These are phyloP conservation scores for Scaptomyza caliginosa DNA, from an alignment of 2,888 invertebrate genomes.

Conservation along the genomic window DNA sequence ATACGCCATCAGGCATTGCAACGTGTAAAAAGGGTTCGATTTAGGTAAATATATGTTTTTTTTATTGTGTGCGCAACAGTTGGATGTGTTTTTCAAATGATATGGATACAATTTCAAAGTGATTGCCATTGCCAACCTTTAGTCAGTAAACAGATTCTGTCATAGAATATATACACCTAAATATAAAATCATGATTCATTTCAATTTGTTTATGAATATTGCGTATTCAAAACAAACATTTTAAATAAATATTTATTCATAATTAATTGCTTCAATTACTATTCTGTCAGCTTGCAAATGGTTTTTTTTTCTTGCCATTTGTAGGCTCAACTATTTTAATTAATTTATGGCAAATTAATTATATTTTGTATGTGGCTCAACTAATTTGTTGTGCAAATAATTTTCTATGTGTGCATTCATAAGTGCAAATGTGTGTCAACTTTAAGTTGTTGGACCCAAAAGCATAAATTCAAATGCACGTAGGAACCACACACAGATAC, in stretches of 20 bases:
- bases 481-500: constrained; percentile 25
- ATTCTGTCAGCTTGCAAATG: background rate
- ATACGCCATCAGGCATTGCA: constrained; percentile 50
- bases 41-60: constrained; percentile 22
- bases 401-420: background rate
- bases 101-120: constrained; percentile 5
- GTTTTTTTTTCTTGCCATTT: background rate
- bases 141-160: background rate
- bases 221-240: background rate
- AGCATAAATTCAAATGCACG: constrained; percentile 37
- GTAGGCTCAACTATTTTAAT: background rate
- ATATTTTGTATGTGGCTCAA: background rate
- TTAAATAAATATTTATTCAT: background rate
- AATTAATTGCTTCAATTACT: background rate
- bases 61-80: constrained; percentile 45
- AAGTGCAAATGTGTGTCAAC: constrained; percentile 2
- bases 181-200: background rate
- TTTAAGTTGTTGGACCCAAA: constrained; percentile 25
- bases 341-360: constrained; percentile 3
- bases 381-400: background rate
- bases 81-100: constrained; percentile 22
- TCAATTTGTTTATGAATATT: background rate
- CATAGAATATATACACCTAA: background rate
- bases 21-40: constrained; percentile 44
- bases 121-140: background rate